phyloP scores from a whole-genome alignment of 2,888 invertebrate species.

The Tetragonisca angustula region DNA sequence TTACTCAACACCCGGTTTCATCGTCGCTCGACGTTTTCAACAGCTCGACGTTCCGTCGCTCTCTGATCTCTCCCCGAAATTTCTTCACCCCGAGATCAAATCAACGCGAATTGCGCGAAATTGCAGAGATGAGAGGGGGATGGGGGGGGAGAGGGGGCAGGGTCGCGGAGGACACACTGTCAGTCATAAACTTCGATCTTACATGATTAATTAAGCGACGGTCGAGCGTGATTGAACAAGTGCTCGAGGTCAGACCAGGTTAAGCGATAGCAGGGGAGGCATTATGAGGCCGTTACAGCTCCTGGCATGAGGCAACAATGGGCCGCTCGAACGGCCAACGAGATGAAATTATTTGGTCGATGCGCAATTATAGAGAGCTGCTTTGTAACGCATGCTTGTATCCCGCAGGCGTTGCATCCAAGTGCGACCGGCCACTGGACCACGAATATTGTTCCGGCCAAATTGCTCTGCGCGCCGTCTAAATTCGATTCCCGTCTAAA shows the following conservation, averaged over 20 bases:
- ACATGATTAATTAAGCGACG: conserved; percentile 68
- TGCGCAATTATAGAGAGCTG: conserved; percentile 71
- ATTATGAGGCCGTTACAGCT: conserved; percentile 46
- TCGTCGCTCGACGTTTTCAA: no score
- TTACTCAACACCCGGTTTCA: no score
- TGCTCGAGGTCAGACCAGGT: conserved; percentile 41
- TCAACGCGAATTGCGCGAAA: neutral
- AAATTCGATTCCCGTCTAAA: conserved; percentile 34
- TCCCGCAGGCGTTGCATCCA: conserved; percentile 59
- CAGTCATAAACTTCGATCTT: conserved; percentile 54
- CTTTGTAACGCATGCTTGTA: conserved; percentile 68
- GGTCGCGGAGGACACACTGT: conserved; percentile 12
- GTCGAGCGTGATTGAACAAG: conserved; percentile 62
- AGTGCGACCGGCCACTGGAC: conserved; percentile 42
- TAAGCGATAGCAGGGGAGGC: conserved; percentile 26
- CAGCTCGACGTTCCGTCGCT: neutral
- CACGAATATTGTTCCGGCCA: conserved; percentile 58
- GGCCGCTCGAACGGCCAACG: conserved; percentile 40
- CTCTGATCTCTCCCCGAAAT: neutral
- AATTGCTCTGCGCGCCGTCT: conserved; percentile 54
- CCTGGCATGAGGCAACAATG: conserved; percentile 54
- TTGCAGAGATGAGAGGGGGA: neutral
- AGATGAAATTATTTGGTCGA: conserved; percentile 72
- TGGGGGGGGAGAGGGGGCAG: neutral
- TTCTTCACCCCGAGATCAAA: neutral